Percentiles rank a stretch among this genome's conserved stretches.
These are phyloP conservation scores for Panurus biarmicus DNA, from an alignment of 2,113 vertebrate genomes.

Conservation along the genomic window DNA sequence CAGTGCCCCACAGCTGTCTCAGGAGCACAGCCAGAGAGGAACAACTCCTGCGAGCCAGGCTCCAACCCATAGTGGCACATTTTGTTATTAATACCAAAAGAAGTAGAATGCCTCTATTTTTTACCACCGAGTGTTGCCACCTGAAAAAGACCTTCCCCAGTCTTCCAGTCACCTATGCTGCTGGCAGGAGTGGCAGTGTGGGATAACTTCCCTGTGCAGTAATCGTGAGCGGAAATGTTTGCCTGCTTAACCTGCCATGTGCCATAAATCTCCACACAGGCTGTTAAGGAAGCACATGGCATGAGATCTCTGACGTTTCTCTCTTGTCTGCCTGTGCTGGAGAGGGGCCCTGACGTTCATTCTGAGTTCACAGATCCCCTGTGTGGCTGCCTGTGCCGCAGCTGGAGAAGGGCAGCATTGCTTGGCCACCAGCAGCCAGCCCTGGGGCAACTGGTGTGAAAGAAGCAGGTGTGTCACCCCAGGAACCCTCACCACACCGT, in stretches of 20 bases:
- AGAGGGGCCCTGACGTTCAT: not conserved
- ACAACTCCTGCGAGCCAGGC: not conserved
- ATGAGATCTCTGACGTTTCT: not conserved
- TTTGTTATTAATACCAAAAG: not conserved
- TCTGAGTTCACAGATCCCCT: not conserved
- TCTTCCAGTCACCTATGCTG: accelerated
- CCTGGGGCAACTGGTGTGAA: not conserved
- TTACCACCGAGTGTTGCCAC: not conserved
- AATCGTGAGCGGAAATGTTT: not conserved
- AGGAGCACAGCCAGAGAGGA: not conserved
- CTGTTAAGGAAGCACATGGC: not conserved
- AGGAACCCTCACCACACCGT: accelerated
- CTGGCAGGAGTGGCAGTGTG: not conserved
- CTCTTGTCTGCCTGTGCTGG: not conserved
- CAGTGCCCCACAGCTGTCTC: not conserved
- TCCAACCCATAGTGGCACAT: not conserved
- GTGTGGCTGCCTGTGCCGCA: not conserved
- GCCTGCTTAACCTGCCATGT: not conserved
- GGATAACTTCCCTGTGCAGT: not conserved
- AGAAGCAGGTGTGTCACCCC: not conserved
- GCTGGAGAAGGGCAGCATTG: accelerated
- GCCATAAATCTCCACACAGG: not conserved
- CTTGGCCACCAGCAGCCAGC: not conserved
- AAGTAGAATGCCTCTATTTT: not conserved
- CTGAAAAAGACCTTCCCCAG: not conserved